Conservation (phyloP, 2,888 invertebrate species). For the Graphium colonna region DNA sequence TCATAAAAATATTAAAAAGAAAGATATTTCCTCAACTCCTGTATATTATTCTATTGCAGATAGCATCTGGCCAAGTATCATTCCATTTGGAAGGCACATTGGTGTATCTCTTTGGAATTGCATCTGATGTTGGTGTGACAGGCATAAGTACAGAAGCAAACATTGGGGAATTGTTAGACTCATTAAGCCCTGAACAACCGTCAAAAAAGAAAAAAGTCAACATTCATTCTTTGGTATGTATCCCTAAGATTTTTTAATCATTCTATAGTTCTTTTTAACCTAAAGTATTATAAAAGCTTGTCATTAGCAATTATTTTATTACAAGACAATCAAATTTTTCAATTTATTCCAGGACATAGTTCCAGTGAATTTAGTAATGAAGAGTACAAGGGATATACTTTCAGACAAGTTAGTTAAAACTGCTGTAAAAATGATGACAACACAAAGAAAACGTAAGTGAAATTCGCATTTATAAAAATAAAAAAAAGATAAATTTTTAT, state of each 20-base stretch:
- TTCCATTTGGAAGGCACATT: conserved; percentile 84
- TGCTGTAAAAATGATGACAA: conserved; percentile 80
- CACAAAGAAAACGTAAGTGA: conserved; percentile 82
- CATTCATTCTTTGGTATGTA: conserved; percentile 52
- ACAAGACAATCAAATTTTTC: too few species aligned
- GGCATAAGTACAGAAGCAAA: conserved; percentile 75
- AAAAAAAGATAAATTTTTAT: too few species aligned
- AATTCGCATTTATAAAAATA: too few species aligned
- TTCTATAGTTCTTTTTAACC: too few species aligned
- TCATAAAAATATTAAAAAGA: too few species aligned
- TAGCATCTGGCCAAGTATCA: conserved; percentile 86
- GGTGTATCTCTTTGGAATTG: conserved; percentile 83
- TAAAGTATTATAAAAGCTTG: too few species aligned
- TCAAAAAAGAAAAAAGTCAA: conserved; percentile 66
- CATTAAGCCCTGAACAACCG: conserved; percentile 61
- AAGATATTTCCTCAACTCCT: neutral
- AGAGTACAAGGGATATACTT: conserved; percentile 80
- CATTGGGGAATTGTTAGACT: conserved; percentile 74
- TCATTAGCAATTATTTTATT: too few species aligned
- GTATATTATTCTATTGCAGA: conserved; percentile 45
- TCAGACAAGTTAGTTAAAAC: conserved; percentile 75
- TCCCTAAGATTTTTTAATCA: too few species aligned
- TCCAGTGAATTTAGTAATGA: conserved; percentile 81
- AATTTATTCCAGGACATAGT: conserved; percentile 77
- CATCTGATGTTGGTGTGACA: conserved; percentile 76